Base-by-base conservation (phyloP, 2,113 vertebrate genomes). In the Zeus faber region DNA sequence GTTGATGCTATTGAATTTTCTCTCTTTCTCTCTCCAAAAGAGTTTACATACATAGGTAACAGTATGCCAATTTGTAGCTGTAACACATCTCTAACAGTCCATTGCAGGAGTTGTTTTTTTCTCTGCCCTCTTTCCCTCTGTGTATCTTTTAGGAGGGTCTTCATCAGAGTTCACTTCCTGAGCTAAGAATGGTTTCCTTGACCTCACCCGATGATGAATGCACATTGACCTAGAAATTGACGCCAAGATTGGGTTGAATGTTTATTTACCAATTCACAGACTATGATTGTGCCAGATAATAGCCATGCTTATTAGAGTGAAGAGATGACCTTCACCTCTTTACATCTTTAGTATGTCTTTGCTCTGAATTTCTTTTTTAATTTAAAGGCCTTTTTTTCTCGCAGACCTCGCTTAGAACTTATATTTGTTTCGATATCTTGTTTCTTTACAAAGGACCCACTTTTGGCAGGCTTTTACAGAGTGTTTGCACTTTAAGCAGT, bases 101-200 rank as follows among this genome's bases (percentile, higher is more conserved):
- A 50, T 29, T 49, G 20, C 39, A 57, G 29, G 24, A 41, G 9
- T 67, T 50, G 47, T 69, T 65, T 49, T 31, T 29, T 29, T 5
- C 8, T 45, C 43, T 13, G 21, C n/a, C 47, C 25, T 25, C 26
- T 27, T 26, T 17, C 31, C 39, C 22, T 45, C 44, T 62, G 39
- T n/a, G 48, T 35, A 48, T 11, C 21, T 60, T 56, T 68, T 58
- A 49, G 40, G n/a, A n/a, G n/a, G n/a, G n/a, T n/a, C n/a, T n/a
- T n/a, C n/a, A 17, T 46, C 49, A 54, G 23, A 10, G 24, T 24
- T 8, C n/a, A 43, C 49, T 52, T 76, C 45, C 60, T 20, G 70
- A 31, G 67, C 76, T 76, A 70, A 71, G 16, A 44, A 48, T 16
- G 2, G 14, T 21, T 1, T 46, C 41, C 2, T 24, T 75, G 49